A percentile compares a stretch with the other conserved stretches of the same genome.
These are phyloP conservation scores for Choloepus didactylus DNA, from an alignment of 2,797 vertebrate genomes.

Conservation along the genomic window DNA sequence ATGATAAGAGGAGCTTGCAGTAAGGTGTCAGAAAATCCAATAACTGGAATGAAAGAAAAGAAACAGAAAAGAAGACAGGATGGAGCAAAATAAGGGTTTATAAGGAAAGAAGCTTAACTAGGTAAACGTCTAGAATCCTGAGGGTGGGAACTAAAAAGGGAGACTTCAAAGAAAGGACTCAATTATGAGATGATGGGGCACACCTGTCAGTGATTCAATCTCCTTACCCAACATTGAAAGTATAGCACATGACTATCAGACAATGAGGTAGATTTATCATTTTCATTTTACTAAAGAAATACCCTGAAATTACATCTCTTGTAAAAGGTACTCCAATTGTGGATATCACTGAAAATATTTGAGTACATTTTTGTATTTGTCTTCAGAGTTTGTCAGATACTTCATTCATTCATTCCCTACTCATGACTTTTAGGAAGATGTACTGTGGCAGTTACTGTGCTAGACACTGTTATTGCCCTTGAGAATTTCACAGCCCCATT, in stretches of 20 bases:
- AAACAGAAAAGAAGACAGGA: constrained; percentile 61
- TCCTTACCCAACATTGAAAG: background rate
- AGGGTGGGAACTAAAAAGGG: background rate
- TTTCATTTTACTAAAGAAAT: constrained; percentile 53
- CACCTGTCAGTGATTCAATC: constrained; percentile 41
- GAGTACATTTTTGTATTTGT: background rate
- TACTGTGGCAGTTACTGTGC: background rate
- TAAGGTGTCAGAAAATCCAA: constrained; percentile 73
- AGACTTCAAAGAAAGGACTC: constrained; percentile 70
- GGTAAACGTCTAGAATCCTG: constrained; percentile 61
- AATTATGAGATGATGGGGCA: constrained; percentile 35
- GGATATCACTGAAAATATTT: constrained; percentile 15
- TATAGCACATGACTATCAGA: background rate
- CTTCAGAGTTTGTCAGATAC: background rate
- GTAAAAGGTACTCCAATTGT: constrained; percentile 7
- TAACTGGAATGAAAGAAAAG: constrained; percentile 72
- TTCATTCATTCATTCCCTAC: background rate
- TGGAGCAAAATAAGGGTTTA: constrained; percentile 70
- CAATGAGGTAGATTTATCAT: background rate
- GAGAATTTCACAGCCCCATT: background rate
- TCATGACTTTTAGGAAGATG: constrained; percentile 17
- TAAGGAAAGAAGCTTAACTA: constrained; percentile 72
- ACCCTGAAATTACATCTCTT: background rate
- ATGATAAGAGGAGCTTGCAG: constrained; percentile 73
- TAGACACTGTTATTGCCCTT: background rate